phyloP scores from a whole-genome alignment of 2,888 invertebrate genomes.

The Tanypteryx hageni region DNA sequence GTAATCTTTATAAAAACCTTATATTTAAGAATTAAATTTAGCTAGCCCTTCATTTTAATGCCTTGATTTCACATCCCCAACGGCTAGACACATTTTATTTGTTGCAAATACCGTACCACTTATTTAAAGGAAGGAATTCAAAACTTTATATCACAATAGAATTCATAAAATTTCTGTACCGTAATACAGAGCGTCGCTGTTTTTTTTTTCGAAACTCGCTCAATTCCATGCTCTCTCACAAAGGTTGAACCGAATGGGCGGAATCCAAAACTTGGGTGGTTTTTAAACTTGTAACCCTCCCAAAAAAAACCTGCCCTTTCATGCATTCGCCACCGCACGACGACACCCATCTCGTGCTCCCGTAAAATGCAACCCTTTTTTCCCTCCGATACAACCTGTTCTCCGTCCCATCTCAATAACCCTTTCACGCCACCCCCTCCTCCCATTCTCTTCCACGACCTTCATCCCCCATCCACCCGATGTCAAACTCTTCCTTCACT shows the following conservation, averaged over 20 bases:
- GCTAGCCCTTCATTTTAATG: too few species aligned
- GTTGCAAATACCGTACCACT: neutral
- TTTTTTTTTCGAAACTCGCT: neutral
- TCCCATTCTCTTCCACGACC: neutral
- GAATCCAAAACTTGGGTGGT: constrained; percentile 16
- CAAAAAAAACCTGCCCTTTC: constrained; percentile 15
- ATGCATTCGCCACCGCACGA: neutral
- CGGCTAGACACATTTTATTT: too few species aligned
- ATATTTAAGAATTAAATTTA: too few species aligned
- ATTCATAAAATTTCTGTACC: neutral
- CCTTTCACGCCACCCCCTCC: neutral
- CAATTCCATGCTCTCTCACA: neutral
- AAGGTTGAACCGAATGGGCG: neutral
- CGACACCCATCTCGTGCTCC: constrained; percentile 23
- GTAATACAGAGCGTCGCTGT: too few species aligned
- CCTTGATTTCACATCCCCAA: too few species aligned
- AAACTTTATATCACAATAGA: neutral
- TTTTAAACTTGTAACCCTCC: neutral
- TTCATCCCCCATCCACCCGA: neutral
- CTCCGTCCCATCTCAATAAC: neutral
- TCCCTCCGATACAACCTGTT: neutral
- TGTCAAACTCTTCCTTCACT: neutral
- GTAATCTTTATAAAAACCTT: too few species aligned
- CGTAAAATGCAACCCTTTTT: constrained; percentile 12
- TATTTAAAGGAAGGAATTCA: neutral